Conservation (phyloP, 2,888 invertebrate genomes). For the Anthrax anthrax region DNA sequence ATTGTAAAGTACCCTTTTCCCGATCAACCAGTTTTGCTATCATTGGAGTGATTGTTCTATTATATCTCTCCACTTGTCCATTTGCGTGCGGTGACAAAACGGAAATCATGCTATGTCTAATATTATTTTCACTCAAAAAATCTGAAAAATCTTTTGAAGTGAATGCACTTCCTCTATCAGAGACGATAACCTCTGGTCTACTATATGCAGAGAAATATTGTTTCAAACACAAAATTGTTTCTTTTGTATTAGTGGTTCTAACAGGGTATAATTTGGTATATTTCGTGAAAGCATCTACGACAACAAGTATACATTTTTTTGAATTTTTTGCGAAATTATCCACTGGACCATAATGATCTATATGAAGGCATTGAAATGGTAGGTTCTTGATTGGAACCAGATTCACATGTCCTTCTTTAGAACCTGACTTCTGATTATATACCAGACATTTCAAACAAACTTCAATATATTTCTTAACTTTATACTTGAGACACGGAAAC, state of each 20-base stretch:
- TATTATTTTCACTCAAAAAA: conserved; percentile 9
- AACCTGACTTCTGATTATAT: conserved; percentile 1
- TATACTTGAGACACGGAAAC: conserved; percentile 1
- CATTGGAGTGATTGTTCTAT: conserved; percentile 13
- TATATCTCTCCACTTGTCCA: conserved; percentile 15
- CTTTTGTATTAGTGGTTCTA: conserved; percentile 11
- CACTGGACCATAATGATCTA: conserved; percentile 10
- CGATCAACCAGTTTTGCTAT: conserved; percentile 7
- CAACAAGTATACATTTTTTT: conserved; percentile 6
- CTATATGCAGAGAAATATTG: conserved; percentile 15
- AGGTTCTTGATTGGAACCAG: background rate
- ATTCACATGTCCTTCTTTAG: background rate
- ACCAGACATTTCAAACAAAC: conserved; percentile 6
- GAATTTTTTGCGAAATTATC: conserved; percentile 4
- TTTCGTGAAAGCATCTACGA: conserved; percentile 10
- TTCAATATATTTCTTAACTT: conserved; percentile 2
- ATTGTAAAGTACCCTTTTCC: background rate
- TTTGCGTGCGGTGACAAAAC: conserved; percentile 14
- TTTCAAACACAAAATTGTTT: conserved; percentile 17
- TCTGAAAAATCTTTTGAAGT: conserved; percentile 13
- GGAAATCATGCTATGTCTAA: conserved; percentile 11
- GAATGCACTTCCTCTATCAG: conserved; percentile 15
- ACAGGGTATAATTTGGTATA: conserved; percentile 9
- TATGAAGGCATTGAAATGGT: conserved; percentile 15
- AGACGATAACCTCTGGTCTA: conserved; percentile 10